A percentile compares a stretch with the other conserved stretches of the same genome.
Evolutionary conservation across 2,888 invertebrate genomes (phyloP).

Genomic region (Drosophila mimica): DNA sequence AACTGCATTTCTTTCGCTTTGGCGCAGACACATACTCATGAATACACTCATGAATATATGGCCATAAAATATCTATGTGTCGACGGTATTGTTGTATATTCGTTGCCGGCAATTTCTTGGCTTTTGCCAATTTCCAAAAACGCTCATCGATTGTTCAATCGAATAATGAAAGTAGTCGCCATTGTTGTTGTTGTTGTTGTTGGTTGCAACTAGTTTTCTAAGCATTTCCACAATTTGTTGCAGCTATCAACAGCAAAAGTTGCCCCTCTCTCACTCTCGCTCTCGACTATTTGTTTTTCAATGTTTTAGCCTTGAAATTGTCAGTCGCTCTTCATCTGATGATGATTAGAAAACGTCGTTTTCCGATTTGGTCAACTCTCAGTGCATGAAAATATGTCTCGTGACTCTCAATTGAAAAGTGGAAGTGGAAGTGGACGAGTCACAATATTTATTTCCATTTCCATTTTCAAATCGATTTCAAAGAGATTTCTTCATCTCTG

Average conservation of each 20-base stretch:
- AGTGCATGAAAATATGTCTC: constrained; percentile 7
- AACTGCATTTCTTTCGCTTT: constrained; percentile 41
- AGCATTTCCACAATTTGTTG: constrained; percentile 29
- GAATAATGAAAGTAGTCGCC: constrained; percentile 69
- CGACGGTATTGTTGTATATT: constrained; percentile 27
- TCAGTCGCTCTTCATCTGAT: constrained; percentile 9
- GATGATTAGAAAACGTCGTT: constrained; percentile 43
- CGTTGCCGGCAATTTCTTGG: constrained; percentile 50
- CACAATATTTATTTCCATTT: constrained; percentile 5
- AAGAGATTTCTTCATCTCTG: not conserved
- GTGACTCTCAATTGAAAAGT: constrained; percentile 36
- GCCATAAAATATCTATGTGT: not conserved
- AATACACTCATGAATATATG: constrained; percentile 5
- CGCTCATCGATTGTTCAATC: constrained; percentile 67
- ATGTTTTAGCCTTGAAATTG: constrained; percentile 51
- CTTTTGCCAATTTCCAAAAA: constrained; percentile 60
- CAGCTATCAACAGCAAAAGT: constrained; percentile 5
- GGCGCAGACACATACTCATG: constrained; percentile 17
- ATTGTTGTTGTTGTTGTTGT: constrained; percentile 11
- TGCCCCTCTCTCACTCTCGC: constrained; percentile 9
- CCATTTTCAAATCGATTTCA: not conserved
- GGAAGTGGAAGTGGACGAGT: constrained; percentile 20
- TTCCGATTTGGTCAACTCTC: constrained; percentile 30
- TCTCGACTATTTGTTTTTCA: constrained; percentile 4
- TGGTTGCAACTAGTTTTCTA: constrained; percentile 60